Evolutionary conservation across 2,113 vertebrate species (phyloP).

Genomic region (Scophthalmus maximus): DNA sequence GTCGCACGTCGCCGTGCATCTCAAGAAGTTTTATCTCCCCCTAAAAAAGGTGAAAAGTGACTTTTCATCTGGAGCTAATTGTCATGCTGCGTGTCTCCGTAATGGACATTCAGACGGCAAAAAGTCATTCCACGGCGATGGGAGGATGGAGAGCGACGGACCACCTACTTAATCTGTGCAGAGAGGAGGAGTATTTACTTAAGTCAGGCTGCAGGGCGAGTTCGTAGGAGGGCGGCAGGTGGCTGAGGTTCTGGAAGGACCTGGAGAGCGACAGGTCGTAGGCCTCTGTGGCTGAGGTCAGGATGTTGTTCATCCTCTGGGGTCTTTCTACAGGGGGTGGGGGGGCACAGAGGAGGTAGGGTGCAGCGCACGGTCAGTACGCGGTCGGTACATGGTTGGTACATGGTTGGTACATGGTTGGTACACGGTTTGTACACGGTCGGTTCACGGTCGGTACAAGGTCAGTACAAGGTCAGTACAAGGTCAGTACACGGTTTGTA

Average conservation of each 20-base stretch:
- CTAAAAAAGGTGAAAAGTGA: conserved; percentile 50
- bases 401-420: too few species aligned
- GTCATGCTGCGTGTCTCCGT: conserved; percentile 47
- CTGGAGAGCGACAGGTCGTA: conserved; percentile 96
- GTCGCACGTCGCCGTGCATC: conserved; percentile 40
- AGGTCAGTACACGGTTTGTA: too few species aligned
- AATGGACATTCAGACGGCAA: conserved; percentile 42
- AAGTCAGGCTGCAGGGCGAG: conserved; percentile 90
- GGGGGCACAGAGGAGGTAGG: conserved; percentile 37
- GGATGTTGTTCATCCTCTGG: conserved; percentile 93
- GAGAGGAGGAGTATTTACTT: conserved; percentile 91
- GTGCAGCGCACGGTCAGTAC: conserved; percentile 44
- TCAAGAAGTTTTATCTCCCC: conserved; percentile 36
- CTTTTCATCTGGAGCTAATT: conserved; percentile 50
- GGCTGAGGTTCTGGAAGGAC: conserved; percentile 97
- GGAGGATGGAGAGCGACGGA: conserved; percentile 48
- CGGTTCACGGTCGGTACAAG: too few species aligned
- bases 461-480: too few species aligned
- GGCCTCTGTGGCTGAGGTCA: conserved; percentile 96
- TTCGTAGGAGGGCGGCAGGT: conserved; percentile 94
- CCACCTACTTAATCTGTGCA: conserved; percentile 87
- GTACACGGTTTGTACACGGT: too few species aligned
- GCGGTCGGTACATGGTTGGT: too few species aligned
- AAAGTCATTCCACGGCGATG: conserved; percentile 47
- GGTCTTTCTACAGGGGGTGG: conserved; percentile 89